These are phyloP conservation scores for Aphelenchoides avenae DNA, from an alignment of 1,140 invertebrate genomes.

Conservation along the genomic window DNA sequence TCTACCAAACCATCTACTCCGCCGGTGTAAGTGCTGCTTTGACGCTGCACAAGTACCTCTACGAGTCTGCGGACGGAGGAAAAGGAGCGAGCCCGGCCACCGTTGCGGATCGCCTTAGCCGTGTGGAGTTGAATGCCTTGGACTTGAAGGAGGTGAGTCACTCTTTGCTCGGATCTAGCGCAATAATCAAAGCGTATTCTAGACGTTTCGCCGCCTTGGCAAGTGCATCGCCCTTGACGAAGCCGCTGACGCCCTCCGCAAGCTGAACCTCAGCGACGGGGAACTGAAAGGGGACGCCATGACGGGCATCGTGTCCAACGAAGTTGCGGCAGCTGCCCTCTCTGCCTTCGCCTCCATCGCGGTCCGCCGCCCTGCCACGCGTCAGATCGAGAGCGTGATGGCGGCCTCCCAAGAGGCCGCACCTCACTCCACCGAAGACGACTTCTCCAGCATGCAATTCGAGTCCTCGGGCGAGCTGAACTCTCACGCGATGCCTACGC, in stretches of 20 bases:
- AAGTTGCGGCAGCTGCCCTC: slow-evolving; percentile 39
- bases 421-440: slow-evolving; percentile 1
- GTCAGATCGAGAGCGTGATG: slow-evolving; percentile 31
- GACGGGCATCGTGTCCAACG: slow-evolving; percentile 2
- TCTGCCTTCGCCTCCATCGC: slow-evolving; percentile 36
- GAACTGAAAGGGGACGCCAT: slow-evolving; percentile 4
- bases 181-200: slow-evolving; percentile 8
- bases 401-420: slow-evolving; percentile 31
- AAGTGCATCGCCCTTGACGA: slow-evolving; percentile 25
- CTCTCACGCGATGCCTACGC: too few species aligned
- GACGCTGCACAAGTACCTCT: slow-evolving; percentile 29
- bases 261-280: slow-evolving; percentile 25
- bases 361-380: slow-evolving; percentile 27
- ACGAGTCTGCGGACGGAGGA: slow-evolving; percentile 11
- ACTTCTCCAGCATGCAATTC: slow-evolving; percentile 2
- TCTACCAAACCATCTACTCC: slow-evolving; percentile 35
- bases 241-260: slow-evolving; percentile 25
- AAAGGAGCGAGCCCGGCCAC: neutral
- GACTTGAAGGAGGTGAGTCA: slow-evolving; percentile 19
- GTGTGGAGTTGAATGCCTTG: slow-evolving; percentile 10
- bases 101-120: slow-evolving; percentile 3
- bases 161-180: neutral
- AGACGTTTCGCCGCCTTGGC: slow-evolving; percentile 27
- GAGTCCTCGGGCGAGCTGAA: too few species aligned
- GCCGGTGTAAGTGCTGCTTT: slow-evolving; percentile 37